A percentile compares a stretch with the other conserved stretches of the same genome.
Conservation (phyloP, 2,113 vertebrate genomes). For the Sprattus sprattus region DNA sequence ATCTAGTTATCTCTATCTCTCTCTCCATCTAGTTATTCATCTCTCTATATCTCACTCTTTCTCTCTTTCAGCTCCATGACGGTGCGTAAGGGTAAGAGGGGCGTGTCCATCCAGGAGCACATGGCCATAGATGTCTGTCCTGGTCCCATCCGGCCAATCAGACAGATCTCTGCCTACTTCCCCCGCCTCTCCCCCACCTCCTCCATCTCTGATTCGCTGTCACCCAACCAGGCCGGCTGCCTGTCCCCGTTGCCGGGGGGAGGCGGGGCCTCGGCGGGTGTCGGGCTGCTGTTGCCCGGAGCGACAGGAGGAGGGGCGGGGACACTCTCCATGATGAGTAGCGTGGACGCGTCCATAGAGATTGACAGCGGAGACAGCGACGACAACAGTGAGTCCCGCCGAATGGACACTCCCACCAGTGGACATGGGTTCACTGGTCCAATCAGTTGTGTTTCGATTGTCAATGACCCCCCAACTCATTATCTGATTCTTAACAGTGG, state of each 20-base stretch:
- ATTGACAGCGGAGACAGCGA: slow-evolving; percentile 79
- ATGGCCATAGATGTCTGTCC: slow-evolving; percentile 80
- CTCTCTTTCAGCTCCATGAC: slow-evolving; percentile 61
- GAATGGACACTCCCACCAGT: no score
- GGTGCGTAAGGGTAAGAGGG: slow-evolving; percentile 72
- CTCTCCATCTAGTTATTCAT: slow-evolving; percentile 29
- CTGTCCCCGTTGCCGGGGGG: slow-evolving; percentile 35
- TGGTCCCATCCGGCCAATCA: slow-evolving; percentile 77
- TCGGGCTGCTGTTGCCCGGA: slow-evolving; percentile 52
- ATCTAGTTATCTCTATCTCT: slow-evolving; percentile 32
- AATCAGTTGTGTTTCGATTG: no score
- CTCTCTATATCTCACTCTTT: neutral
- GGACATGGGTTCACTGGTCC: no score
- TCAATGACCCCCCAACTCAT: no score
- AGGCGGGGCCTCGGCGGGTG: slow-evolving; percentile 25
- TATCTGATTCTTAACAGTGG: no score
- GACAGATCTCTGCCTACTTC: slow-evolving; percentile 78
- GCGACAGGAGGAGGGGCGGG: slow-evolving; percentile 58
- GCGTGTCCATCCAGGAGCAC: slow-evolving; percentile 79
- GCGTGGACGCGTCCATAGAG: slow-evolving; percentile 75
- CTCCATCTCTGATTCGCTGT: slow-evolving; percentile 69
- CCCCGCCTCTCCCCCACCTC: slow-evolving; percentile 71
- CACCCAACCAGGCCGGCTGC: slow-evolving; percentile 57
- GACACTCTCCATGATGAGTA: slow-evolving; percentile 66
- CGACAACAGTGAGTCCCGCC: slow-evolving; percentile 69